Conservation (phyloP, 1,140 invertebrate genomes). For the Magallana ariakensis region DNA sequence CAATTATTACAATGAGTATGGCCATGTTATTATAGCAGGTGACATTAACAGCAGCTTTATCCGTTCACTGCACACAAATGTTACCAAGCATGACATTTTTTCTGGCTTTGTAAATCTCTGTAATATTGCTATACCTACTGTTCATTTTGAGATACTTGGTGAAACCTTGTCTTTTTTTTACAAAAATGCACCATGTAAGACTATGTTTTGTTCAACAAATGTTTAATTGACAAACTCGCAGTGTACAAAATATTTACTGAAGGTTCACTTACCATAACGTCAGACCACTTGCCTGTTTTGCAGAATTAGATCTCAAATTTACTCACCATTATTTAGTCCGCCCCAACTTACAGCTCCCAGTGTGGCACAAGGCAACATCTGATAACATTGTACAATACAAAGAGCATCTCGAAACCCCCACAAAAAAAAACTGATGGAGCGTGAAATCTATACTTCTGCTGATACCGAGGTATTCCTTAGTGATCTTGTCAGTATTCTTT, state of each 20-base stretch:
- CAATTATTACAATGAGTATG: conserved; percentile 38
- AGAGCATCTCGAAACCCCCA: no score
- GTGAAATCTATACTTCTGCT: no score
- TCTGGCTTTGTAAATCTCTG: background rate
- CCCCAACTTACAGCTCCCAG: no score
- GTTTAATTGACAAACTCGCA: background rate
- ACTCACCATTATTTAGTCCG: no score
- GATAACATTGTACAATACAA: no score
- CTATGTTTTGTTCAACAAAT: conserved; percentile 37
- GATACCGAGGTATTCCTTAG: no score
- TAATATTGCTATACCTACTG: background rate
- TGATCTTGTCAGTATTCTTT: conserved; percentile 12
- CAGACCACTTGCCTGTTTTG: no score
- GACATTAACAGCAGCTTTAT: conserved; percentile 3
- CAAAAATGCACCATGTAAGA: conserved; percentile 33
- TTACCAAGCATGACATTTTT: background rate
- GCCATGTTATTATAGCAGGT: conserved; percentile 1
- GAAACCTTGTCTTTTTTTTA: background rate
- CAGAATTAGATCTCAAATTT: no score
- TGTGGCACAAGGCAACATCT: no score
- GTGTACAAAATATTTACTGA: background rate
- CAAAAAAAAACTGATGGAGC: no score
- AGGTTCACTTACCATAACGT: no score
- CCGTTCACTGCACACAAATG: background rate
- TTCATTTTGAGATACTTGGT: background rate